Evolutionary conservation across 37 sponge, comb jelly and placozoan genomes (phyloP).

Genomic region (Geodia barretti): DNA sequence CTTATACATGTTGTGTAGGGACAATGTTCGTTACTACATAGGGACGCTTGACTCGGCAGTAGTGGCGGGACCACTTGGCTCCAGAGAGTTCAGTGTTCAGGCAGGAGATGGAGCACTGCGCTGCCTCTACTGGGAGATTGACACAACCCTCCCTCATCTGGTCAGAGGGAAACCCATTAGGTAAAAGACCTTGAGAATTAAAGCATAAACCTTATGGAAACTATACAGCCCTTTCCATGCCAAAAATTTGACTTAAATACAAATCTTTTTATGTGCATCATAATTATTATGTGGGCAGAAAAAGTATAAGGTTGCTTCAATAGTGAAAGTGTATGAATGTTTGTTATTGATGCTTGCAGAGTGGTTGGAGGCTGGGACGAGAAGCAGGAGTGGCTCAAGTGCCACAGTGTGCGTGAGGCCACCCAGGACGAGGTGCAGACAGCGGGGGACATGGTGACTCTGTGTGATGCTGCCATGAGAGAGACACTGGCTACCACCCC

Average conservation of each 20-base stretch:
- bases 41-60: conserved; percentile 32
- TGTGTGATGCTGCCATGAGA: conserved; percentile 49
- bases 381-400: conserved; percentile 26
- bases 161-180: conserved; percentile 29
- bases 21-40: conserved; percentile 6
- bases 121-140: conserved; percentile 76
- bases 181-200: not conserved
- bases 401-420: conserved; percentile 50
- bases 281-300: not conserved
- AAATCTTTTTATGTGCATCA: too few relatives aligned
- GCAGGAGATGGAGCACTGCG: conserved; percentile 56
- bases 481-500: conserved; percentile 2
- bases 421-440: conserved; percentile 24
- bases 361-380: conserved; percentile 66
- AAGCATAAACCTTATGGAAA: too few relatives aligned
- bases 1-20: not conserved
- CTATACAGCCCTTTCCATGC: too few relatives aligned
- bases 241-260: too few relatives aligned
- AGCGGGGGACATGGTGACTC: conserved; percentile 1
- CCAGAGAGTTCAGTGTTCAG: conserved; percentile 46
- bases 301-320: too few relatives aligned
- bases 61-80: not conserved
- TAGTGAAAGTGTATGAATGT: too few relatives aligned
- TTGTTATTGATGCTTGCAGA: conserved; percentile 4
- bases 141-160: conserved; percentile 23